Base-by-base conservation (phyloP, 2,888 invertebrate genomes). In the Barypeithes pellucidus region DNA sequence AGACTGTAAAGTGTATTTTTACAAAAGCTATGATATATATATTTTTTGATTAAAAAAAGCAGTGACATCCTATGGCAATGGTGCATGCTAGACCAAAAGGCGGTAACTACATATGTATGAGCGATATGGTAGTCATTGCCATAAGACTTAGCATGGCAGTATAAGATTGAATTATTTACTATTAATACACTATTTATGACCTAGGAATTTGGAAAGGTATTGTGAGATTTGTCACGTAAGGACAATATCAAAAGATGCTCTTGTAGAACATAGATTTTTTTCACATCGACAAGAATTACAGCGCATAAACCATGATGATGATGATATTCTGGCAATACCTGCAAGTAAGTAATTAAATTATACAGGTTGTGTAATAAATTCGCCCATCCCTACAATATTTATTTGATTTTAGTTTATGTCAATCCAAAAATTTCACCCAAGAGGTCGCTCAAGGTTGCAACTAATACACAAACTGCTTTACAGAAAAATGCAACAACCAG, bases 171-270 rank as follows among this genome's bases (percentile, higher is more conserved):
- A n/a, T n/a, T n/a, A n/a, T n/a, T n/a, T n/a, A n/a, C n/a, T n/a
- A n/a, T n/a, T n/a, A n/a, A n/a, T n/a, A n/a, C n/a, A n/a, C n/a
- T n/a, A n/a, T n/a, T 57, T 57, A 33, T 14, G 2, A 14, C 1
- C 5, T 61, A 62, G 62, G 22, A 62, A 62, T 33, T 9, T 62
- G n/a, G 29, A 62, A 33, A 9, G 8, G 29, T 62, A 33, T 33
- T 62, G 62, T 33, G 18, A 47, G 9, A 18, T 62, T 45, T 47
- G 62, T 47, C 14, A 62, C 2, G 12, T 16, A 12, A 62, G 18
- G 29, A 47, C 45, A 29, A 33, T 16, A 29, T 62, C 62, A 3
- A 47, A 47, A 8, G 47, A 47, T 29, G 62, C 45, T 7, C 16
- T 45, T 2, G 3, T 1, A 8, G 29, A 62, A 8, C 47, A 43